phyloP scores from a whole-genome alignment of 1,140 invertebrate genomes.

The Neodiprion lecontei region DNA sequence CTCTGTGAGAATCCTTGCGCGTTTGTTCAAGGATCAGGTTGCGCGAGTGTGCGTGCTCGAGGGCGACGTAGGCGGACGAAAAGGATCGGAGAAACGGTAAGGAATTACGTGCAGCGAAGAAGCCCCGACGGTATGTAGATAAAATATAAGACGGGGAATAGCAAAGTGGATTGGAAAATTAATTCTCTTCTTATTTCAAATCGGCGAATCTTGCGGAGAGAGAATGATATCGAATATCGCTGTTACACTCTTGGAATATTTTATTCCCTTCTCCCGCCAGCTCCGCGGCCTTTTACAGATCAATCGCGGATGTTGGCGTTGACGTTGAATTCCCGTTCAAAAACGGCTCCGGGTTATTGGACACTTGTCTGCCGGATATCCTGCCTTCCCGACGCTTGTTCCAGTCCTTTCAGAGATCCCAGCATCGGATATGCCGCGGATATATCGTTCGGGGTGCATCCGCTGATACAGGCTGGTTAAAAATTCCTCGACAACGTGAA shows the following conservation, averaged over 20 bases:
- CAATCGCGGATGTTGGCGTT: not conserved
- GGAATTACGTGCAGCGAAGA: not conserved
- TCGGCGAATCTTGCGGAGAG: not conserved
- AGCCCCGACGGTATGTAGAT: not conserved
- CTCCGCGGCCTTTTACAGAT: not conserved
- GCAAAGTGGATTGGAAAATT: conserved; percentile 5
- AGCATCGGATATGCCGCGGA: not conserved
- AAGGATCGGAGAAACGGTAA: not conserved
- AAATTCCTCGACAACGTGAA: too few species aligned
- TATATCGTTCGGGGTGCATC: too few species aligned
- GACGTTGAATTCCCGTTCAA: not conserved
- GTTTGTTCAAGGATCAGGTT: too few species aligned
- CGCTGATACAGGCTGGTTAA: too few species aligned
- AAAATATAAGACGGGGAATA: not conserved
- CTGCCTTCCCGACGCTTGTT: not conserved
- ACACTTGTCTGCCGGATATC: not conserved
- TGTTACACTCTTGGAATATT: not conserved
- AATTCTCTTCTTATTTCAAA: conserved; percentile 6
- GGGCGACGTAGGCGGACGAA: not conserved
- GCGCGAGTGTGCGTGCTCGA: not conserved
- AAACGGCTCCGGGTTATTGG: not conserved
- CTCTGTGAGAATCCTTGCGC: not conserved
- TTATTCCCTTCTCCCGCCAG: not conserved
- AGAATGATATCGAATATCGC: not conserved
- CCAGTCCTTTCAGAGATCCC: not conserved